Percentiles rank a stretch among this genome's conserved stretches.
phyloP scores from a whole-genome alignment of 2,113 vertebrate species.

The Actenoides lindsayi region DNA sequence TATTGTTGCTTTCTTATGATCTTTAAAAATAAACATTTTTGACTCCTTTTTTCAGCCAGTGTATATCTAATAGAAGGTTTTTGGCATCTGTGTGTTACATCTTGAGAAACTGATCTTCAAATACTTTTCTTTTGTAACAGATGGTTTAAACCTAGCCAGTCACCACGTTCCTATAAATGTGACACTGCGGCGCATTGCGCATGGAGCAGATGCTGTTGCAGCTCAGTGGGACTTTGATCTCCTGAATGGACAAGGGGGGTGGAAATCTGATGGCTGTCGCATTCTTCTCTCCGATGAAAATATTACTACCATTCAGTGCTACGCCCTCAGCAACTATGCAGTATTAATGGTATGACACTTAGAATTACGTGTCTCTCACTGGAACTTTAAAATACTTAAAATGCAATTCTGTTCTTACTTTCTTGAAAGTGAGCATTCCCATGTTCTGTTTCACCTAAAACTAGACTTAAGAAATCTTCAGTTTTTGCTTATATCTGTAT shows the following conservation, averaged over 20 bases:
- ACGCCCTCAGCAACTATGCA: slow-evolving; percentile 91
- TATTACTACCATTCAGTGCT: slow-evolving; percentile 91
- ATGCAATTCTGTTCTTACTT: not conserved
- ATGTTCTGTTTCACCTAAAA: not conserved
- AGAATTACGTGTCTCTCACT: not conserved
- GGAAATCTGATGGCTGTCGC: slow-evolving; percentile 90
- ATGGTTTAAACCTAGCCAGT: slow-evolving; percentile 76
- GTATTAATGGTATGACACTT: slow-evolving; percentile 87
- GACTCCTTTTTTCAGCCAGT: not conserved
- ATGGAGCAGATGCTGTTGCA: slow-evolving; percentile 87
- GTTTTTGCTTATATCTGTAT: not conserved
- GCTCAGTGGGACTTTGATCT: slow-evolving; percentile 93
- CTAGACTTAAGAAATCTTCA: not conserved
- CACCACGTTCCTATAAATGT: slow-evolving; percentile 85
- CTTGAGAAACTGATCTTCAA: not conserved
- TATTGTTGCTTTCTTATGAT: not conserved
- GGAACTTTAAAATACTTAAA: not conserved
- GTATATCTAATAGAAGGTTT: not conserved
- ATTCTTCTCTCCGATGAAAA: slow-evolving; percentile 91
- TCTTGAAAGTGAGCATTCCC: not conserved
- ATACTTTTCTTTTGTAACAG: slow-evolving; percentile 69
- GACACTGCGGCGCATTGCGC: slow-evolving; percentile 87
- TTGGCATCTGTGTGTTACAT: not conserved
- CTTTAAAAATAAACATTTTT: not conserved
- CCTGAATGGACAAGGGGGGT: slow-evolving; percentile 89